Percentiles rank a stretch among this genome's conserved stretches.
These are phyloP conservation scores for Cottus gobio DNA, from an alignment of 2,113 vertebrate genomes.

Conservation along the genomic window DNA sequence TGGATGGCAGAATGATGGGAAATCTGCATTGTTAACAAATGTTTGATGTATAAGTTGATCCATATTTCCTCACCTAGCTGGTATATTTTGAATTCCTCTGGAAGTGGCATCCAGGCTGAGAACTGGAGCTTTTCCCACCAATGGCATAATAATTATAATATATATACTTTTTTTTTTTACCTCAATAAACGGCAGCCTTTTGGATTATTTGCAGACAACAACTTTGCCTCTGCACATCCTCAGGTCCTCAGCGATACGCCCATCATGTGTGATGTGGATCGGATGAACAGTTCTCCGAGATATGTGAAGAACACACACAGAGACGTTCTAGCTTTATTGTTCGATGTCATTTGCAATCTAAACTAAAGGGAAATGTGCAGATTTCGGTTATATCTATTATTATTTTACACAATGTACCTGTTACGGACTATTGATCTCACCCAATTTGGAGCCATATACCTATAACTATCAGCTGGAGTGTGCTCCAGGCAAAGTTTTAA, in stretches of 20 bases:
- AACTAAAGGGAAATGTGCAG: not conserved
- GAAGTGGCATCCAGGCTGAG: not conserved
- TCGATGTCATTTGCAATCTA: not conserved
- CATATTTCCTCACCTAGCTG: not conserved
- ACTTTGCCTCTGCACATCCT: no score
- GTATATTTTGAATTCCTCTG: not conserved
- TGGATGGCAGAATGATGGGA: no score
- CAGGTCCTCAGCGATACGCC: no score
- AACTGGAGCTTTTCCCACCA: not conserved
- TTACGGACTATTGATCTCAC: not conserved
- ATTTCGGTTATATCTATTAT: not conserved
- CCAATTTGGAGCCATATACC: not conserved
- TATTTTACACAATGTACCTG: not conserved
- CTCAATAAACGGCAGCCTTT: no score
- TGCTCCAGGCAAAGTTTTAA: not conserved
- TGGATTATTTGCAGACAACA: no score
- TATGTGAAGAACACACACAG: not conserved
- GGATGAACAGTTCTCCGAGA: not conserved
- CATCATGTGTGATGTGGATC: no score
- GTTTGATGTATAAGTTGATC: not conserved
- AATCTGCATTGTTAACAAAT: not conserved
- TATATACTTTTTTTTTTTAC: no score
- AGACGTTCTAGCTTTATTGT: not conserved
- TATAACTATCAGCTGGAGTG: not conserved
- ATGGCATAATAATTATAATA: no score